Percentiles rank a stretch among this genome's conserved stretches.
Conservation (phyloP, 2,888 invertebrate genomes). For the Athrips mouffetella region DNA sequence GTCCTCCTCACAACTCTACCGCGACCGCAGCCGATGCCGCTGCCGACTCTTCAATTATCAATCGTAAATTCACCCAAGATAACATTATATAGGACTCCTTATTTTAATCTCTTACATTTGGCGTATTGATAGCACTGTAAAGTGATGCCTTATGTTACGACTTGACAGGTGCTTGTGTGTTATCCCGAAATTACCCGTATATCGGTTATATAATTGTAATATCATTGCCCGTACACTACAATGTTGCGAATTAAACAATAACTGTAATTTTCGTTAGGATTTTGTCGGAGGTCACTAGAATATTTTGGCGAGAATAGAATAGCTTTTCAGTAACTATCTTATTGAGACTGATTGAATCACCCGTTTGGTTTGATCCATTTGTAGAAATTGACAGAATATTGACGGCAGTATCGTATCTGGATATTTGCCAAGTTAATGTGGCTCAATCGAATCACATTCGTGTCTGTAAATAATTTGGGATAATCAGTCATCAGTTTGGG, state of each 20-base stretch:
- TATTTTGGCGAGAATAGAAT: not conserved
- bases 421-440: not conserved
- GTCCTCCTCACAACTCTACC: slow-evolving; percentile 42
- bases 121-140: not conserved
- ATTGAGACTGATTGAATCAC: not conserved
- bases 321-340: not conserved
- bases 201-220: too few relatives aligned
- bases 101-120: not conserved
- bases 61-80: slow-evolving; percentile 66
- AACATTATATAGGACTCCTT: slow-evolving; percentile 39
- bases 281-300: too few relatives aligned
- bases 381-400: slow-evolving; percentile 5
- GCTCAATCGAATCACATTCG: slow-evolving; percentile 6
- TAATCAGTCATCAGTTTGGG: not conserved
- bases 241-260: slow-evolving; percentile 6
- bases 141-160: not conserved
- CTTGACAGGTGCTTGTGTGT: not conserved
- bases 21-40: slow-evolving; percentile 52
- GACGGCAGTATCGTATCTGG: not conserved
- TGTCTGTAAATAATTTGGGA: slow-evolving; percentile 2
- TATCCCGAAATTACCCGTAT: too few relatives aligned
- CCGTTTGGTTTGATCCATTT: not conserved
- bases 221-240: too few relatives aligned
- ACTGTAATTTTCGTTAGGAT: too few relatives aligned
- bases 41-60: slow-evolving; percentile 70